phyloP scores from a whole-genome alignment of 2,113 vertebrate species.

The Mormyrus lacerda region DNA sequence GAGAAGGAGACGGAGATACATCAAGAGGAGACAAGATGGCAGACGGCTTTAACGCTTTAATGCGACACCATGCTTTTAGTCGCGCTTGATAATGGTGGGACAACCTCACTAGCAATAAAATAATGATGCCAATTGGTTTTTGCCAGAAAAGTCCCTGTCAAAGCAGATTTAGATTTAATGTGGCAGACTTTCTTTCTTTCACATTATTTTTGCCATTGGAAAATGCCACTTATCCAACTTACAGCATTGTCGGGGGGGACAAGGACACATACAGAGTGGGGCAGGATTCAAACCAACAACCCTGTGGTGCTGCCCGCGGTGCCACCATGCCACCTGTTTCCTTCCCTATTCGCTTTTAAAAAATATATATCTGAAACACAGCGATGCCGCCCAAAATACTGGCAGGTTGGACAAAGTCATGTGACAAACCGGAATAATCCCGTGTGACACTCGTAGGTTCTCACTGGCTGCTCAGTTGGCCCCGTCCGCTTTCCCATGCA shows the following conservation, averaged over 20 bases:
- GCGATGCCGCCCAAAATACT: not conserved
- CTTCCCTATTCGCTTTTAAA: not conserved
- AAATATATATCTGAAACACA: not conserved
- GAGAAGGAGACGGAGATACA: not conserved
- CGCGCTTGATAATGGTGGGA: not conserved
- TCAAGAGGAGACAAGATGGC: not conserved
- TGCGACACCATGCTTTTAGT: not conserved
- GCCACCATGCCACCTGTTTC: not conserved
- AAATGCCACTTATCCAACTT: not conserved
- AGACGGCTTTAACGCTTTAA: not conserved
- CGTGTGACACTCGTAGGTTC: not conserved
- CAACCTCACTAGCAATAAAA: not conserved
- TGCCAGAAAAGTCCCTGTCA: not conserved
- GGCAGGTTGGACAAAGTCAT: not conserved
- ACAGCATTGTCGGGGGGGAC: not conserved
- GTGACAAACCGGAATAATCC: not conserved
- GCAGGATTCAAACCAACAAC: not conserved
- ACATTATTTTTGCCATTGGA: not conserved
- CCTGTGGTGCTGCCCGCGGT: not conserved
- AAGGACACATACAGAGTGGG: not conserved
- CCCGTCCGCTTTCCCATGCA: not conserved
- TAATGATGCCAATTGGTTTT: not conserved
- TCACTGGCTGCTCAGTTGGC: not conserved
- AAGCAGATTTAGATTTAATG: not conserved
- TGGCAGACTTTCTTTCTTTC: not conserved